Base-by-base conservation (phyloP, 37 sponge, comb jelly and placozoan genomes). In the Agelas oroides region DNA sequence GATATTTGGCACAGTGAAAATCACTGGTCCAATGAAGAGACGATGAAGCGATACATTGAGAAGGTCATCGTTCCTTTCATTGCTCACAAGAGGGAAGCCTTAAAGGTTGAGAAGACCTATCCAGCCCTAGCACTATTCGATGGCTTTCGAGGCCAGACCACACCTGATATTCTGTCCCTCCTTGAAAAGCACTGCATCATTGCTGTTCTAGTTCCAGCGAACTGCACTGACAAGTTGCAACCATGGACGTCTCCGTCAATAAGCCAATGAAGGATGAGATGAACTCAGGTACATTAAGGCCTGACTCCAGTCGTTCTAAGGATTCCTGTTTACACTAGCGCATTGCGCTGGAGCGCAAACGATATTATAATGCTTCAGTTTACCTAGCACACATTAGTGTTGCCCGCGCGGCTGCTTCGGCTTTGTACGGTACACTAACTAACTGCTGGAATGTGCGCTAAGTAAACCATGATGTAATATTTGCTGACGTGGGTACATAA, bases 1-100 rank as follows among this genome's bases (percentile, higher is more conserved):
- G 59, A 89, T 73, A 81, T 89, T 21, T 64, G 54, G 60, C 90
- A 89, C 57, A 70, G 72, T 76, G 71, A 67, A 3, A 83, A 83
- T 57, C 90, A 89, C 35, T 89, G 90, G 90, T 83, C 84, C 53
- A 89, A 60, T 36, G 90, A 90, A 35, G 73, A 70, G 2, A 89
- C 90, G 0, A 89, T 88, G 82, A 14, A 39, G 18, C 16, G 56
- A 41, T 89, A 83, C 53, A 14, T 89, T 5, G 34, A 84, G 19
- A 36, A 83, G 17, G 34, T 90, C 39, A 35, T 90, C 64, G 52
- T 77, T 30, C 90, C 85, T 0, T 90, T 76, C 71, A 39, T 90
- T 6, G 6, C 36, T 0, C 25, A 36, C 1, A 71, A 70, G 19
- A 56, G 90, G 27, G 37, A 70, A 71, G 59, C 39, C 31, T 27